Percentiles rank a stretch among this genome's conserved stretches.
Conservation (phyloP, 2,797 vertebrate genomes). For the Podarcis siculus region DNA sequence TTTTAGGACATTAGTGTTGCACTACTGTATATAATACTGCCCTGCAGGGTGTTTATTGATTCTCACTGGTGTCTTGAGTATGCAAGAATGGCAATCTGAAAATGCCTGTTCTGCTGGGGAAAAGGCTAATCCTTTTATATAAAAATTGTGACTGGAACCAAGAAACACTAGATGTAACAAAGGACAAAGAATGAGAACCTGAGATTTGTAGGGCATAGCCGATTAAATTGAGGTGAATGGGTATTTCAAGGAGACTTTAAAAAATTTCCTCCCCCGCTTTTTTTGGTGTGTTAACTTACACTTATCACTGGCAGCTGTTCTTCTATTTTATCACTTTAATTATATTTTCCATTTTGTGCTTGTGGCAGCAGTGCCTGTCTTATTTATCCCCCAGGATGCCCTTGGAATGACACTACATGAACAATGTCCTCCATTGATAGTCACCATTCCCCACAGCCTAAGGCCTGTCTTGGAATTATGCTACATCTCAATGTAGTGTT, state of each 20-base stretch:
- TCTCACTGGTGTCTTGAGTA: not conserved
- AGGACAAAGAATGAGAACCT: not conserved
- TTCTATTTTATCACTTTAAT: too few species aligned
- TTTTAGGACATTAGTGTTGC: not conserved
- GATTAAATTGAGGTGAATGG: not conserved
- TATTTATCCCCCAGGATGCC: too few species aligned
- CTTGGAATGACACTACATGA: too few species aligned
- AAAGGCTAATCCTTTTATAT: not conserved
- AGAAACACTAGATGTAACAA: not conserved
- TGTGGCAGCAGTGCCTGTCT: not conserved
- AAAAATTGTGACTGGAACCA: not conserved
- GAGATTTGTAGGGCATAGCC: not conserved
- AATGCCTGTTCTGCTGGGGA: not conserved
- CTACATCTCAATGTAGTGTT: too few species aligned
- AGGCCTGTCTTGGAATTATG: too few species aligned
- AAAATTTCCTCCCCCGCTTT: fast-evolving
- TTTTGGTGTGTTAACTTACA: too few species aligned
- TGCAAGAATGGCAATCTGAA: not conserved
- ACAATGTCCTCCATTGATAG: too few species aligned
- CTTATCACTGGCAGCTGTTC: too few species aligned
- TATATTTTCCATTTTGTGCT: too few species aligned
- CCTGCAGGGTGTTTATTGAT: not conserved
- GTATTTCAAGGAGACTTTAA: not conserved
- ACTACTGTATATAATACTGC: not conserved
- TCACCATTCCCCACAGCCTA: too few species aligned